phyloP scores from a whole-genome alignment of 2,113 vertebrate genomes.

The Muntiacus muntjak region DNA sequence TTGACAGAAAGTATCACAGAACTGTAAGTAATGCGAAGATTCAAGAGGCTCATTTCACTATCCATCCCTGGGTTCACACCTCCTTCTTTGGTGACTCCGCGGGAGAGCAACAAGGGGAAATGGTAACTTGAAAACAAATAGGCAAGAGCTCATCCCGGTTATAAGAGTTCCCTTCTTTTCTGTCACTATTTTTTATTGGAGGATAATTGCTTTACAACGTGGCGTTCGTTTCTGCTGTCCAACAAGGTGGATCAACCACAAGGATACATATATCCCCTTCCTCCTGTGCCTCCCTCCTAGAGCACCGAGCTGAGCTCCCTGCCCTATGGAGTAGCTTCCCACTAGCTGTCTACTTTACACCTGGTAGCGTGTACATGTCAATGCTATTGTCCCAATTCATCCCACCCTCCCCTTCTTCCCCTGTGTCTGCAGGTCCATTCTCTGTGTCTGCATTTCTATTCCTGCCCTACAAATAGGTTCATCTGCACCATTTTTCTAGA shows the following conservation, averaged over 20 bases:
- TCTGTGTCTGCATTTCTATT: background rate
- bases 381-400: background rate
- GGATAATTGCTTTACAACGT: background rate
- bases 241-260: background rate
- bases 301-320: background rate
- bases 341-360: background rate
- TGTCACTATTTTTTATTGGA: background rate
- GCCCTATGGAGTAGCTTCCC: background rate
- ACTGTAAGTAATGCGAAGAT: background rate
- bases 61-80: background rate
- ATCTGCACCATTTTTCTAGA: background rate
- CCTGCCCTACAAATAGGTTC: background rate
- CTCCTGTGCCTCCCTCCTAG: background rate
- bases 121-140: background rate
- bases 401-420: background rate
- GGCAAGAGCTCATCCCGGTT: background rate
- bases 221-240: background rate
- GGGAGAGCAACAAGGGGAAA: background rate
- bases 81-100: background rate
- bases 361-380: background rate
- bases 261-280: background rate
- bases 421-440: background rate
- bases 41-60: background rate
- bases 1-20: background rate
- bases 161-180: background rate